A percentile compares a stretch with the other conserved stretches of the same genome.
Evolutionary conservation across 2,888 invertebrate species (phyloP).

Genomic region (Xestia rhomboidea): DNA sequence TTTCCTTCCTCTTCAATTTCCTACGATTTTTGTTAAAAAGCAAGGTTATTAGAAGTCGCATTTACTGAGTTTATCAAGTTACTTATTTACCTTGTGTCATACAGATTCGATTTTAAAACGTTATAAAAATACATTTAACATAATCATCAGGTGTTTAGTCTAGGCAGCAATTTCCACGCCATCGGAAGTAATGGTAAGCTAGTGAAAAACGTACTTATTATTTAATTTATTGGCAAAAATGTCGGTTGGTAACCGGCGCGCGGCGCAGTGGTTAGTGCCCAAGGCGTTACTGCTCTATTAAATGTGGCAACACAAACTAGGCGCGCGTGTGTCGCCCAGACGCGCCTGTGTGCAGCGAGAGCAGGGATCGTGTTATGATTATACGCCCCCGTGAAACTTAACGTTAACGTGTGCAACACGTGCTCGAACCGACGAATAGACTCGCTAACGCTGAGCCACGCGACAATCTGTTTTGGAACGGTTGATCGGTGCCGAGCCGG

Average conservation of each 20-base stretch:
- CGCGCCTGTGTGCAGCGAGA: conserved; percentile 26
- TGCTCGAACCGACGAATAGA: conserved; percentile 57
- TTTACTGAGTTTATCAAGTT: background rate
- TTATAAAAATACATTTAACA: background rate
- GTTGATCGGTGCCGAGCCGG: conserved; percentile 60
- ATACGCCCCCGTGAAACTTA: conserved; percentile 47
- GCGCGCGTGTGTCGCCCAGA: conserved; percentile 6
- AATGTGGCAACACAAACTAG: conserved; percentile 42
- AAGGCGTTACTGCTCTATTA: conserved; percentile 43
- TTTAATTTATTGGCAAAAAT: conserved; percentile 31
- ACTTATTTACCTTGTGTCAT: background rate
- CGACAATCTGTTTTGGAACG: conserved; percentile 63
- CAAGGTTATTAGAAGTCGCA: background rate
- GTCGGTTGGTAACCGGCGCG: background rate
- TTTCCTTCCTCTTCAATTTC: background rate
- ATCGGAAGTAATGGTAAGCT: conserved; percentile 13
- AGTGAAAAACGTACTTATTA: background rate
- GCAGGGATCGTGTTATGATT: conserved; percentile 51
- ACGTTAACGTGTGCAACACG: conserved; percentile 62
- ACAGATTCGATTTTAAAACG: background rate
- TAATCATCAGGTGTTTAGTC: background rate
- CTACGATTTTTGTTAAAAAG: background rate
- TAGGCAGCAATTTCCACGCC: background rate
- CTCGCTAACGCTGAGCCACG: conserved; percentile 50
- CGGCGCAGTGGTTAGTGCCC: conserved; percentile 19